Evolutionary conservation across 1,140 invertebrate species (phyloP), one percentile per base, ranked within the genome.

Genomic region (Psix sp.): DNA sequence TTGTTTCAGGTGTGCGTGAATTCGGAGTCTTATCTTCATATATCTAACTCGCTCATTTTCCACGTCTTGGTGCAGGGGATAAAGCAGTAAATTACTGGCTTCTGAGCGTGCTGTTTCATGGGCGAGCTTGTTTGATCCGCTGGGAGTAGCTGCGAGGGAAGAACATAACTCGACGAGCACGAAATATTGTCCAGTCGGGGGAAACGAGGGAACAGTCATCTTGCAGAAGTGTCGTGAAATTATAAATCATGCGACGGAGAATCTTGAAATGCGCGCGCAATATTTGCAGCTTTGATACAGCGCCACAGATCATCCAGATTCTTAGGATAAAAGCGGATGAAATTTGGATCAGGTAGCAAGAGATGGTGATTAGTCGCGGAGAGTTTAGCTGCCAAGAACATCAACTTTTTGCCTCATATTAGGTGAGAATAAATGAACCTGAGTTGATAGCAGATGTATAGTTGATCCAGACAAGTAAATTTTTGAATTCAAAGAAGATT

Each of bases 161-260:
- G 14, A 38, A 45, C 24, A 35, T 33, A 38, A 45, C 39, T 1
- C 24, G 46, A 13, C 4, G 49, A 48, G 51, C n/a, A 72, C 59
- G 57, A 72, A 72, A 72, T 72, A 72, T 72, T 62, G 68, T 72
- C 68, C 59, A 46, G 59, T 36, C 20, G 35, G 45, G 45, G 35
- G 21, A 65, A 57, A 67, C 35, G 16, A 48, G 20, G 18, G 49
- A 57, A 71, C 57, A 65, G 68, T 56, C 68, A 59, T 57, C 24
- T 48, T 35, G 48, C 45, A 60, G 40, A 54, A 60, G 54, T 17
- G 48, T 40, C 66, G 48, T 35, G 26, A 24, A 51, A 35, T 60
- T 40, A 70, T 70, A 70, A 70, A 70, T 70, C 40, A 60, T 26
- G 16, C 16, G 33, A 5, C 40, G 46, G 54, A 54, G 66, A 70